These are phyloP conservation scores for Dynastes maya DNA, from an alignment of 2,888 invertebrate species.

Conservation along the genomic window DNA sequence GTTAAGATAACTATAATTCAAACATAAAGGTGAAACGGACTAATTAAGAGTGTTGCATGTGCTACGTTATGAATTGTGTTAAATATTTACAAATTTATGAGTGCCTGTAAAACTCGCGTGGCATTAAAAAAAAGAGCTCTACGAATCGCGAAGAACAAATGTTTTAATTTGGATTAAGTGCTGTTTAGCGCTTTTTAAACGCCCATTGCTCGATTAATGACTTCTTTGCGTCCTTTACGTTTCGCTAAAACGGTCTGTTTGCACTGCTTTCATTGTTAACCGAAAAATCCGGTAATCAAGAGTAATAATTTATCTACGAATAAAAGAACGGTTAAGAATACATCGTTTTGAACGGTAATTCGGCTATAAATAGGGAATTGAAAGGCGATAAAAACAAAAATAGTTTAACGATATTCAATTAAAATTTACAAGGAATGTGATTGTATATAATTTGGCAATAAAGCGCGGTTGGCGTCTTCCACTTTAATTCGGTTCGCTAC, in stretches of 20 bases:
- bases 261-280: not conserved
- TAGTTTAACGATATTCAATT: too few species aligned
- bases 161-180: slow-evolving; percentile 43
- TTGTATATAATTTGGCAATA: too few species aligned
- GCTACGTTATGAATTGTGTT: slow-evolving; percentile 44
- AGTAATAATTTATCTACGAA: slow-evolving; percentile 16
- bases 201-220: slow-evolving; percentile 37
- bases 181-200: slow-evolving; percentile 40
- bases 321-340: slow-evolving; percentile 1
- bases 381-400: too few species aligned
- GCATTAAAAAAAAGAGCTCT: slow-evolving; percentile 37
- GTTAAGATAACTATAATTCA: slow-evolving; percentile 49
- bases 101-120: slow-evolving; percentile 44
- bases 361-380: too few species aligned
- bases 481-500: too few species aligned
- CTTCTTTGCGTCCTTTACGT: slow-evolving; percentile 29
- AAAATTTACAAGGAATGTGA: too few species aligned
- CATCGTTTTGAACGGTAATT: slow-evolving; percentile 2
- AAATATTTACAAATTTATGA: slow-evolving; percentile 47
- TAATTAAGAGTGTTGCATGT: slow-evolving; percentile 46
- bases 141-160: slow-evolving; percentile 39
- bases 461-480: too few species aligned
- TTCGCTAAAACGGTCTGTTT: slow-evolving; percentile 27
- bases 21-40: slow-evolving; percentile 46
- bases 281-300: slow-evolving; percentile 13